These are phyloP conservation scores for Calypte anna DNA, from an alignment of 2,113 vertebrate species.

Conservation along the genomic window DNA sequence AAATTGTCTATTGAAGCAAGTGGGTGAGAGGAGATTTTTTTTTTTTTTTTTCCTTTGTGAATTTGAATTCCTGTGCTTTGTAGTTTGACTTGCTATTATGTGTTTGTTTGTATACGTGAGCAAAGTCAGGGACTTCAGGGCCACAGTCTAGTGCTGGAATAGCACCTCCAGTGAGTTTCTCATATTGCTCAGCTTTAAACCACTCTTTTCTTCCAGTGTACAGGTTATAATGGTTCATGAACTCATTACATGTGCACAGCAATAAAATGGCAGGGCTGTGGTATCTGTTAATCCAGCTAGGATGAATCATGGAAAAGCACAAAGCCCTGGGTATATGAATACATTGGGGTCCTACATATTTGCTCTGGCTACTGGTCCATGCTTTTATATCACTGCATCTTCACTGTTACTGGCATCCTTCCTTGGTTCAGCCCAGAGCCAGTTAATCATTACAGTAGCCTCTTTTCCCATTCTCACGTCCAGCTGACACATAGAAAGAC, in stretches of 20 bases:
- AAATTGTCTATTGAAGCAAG: neutral
- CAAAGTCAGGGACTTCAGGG: neutral
- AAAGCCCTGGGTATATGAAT: neutral
- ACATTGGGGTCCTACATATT: accelerated
- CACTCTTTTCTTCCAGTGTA: neutral
- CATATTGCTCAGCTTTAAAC: neutral
- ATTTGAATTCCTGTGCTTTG: neutral
- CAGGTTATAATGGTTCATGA: neutral
- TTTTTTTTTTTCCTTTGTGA: neutral
- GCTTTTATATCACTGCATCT: neutral
- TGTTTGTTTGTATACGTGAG: neutral
- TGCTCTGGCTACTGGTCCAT: neutral
- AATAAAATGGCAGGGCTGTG: neutral
- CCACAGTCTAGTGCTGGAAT: neutral
- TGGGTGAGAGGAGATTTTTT: neutral
- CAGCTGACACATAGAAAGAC: neutral
- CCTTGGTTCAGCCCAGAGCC: neutral
- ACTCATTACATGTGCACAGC: neutral
- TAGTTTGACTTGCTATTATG: neutral
- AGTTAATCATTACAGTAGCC: neutral
- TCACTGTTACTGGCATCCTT: neutral
- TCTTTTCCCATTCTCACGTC: accelerated
- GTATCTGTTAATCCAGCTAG: neutral
- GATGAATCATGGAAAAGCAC: neutral
- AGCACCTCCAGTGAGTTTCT: neutral